These are phyloP conservation scores for Dilophus febrilis DNA, from an alignment of 2,888 invertebrate genomes.

Conservation along the genomic window DNA sequence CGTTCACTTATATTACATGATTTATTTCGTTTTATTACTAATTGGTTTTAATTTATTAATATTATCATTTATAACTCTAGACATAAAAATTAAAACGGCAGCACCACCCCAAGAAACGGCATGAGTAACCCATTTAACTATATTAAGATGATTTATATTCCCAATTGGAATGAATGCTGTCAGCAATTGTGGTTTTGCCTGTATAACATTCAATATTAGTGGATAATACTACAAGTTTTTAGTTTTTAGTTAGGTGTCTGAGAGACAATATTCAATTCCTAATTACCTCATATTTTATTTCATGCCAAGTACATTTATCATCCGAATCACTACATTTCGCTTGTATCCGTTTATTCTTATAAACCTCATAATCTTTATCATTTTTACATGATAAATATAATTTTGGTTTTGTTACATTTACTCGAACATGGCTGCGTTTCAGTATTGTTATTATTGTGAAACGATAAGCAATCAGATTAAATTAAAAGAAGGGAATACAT, in stretches of 20 bases:
- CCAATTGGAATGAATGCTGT: conserved; percentile 1
- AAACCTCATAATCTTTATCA: background rate
- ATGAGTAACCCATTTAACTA: conserved; percentile 1
- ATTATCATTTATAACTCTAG: no score
- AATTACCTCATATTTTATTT: conserved; percentile 1
- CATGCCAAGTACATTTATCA: background rate
- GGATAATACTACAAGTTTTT: no score
- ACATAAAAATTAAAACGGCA: no score
- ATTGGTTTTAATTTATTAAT: no score
- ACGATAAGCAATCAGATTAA: no score
- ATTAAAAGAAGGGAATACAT: no score
- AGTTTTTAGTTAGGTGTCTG: background rate
- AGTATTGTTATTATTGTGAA: no score
- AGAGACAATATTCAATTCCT: no score
- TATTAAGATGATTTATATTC: background rate
- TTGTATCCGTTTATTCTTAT: background rate
- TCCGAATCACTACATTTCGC: background rate
- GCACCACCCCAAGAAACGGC: background rate
- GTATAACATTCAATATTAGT: background rate
- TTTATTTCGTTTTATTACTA: no score
- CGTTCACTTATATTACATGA: no score
- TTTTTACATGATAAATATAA: background rate
- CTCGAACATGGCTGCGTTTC: background rate
- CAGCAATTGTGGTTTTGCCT: background rate
- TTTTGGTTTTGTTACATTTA: background rate